A percentile compares a stretch with the other conserved stretches of the same genome.
phyloP scores from a whole-genome alignment of 2,113 vertebrate species.

The Channa maculata region DNA sequence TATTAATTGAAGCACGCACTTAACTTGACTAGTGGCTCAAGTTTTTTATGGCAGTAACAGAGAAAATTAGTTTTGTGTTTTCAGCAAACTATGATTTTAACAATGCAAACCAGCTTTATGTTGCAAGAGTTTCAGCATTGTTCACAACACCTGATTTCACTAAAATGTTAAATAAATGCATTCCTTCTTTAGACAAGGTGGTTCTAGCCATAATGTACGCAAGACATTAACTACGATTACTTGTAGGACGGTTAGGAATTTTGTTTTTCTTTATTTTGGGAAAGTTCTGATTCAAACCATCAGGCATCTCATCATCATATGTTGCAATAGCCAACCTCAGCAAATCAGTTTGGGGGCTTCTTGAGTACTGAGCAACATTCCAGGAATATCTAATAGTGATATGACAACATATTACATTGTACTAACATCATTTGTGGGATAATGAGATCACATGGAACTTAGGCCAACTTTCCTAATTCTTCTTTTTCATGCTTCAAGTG shows the following conservation, averaged over 20 bases:
- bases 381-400: slow-evolving; percentile 59
- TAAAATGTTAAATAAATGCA: slow-evolving; percentile 32
- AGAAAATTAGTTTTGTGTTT: neutral
- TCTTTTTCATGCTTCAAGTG: slow-evolving; percentile 59
- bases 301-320: slow-evolving; percentile 47
- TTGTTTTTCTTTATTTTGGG: slow-evolving; percentile 72
- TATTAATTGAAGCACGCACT: too few relatives aligned
- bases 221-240: slow-evolving; percentile 62
- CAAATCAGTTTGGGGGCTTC: slow-evolving; percentile 67
- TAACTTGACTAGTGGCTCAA: too few relatives aligned
- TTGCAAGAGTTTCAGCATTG: neutral
- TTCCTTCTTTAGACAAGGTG: slow-evolving; percentile 20
- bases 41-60: neutral
- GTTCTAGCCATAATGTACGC: slow-evolving; percentile 27
- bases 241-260: slow-evolving; percentile 61
- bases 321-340: slow-evolving; percentile 70
- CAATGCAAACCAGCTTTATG: neutral
- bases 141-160: slow-evolving; percentile 36
- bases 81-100: slow-evolving; percentile 5
- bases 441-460: slow-evolving; percentile 59
- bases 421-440: slow-evolving; percentile 67
- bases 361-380: slow-evolving; percentile 70
- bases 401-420: slow-evolving; percentile 71
- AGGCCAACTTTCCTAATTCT: slow-evolving; percentile 64
- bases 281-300: slow-evolving; percentile 75